Conservation (phyloP, 1,140 invertebrate species). For the Drosophila serrata region DNA sequence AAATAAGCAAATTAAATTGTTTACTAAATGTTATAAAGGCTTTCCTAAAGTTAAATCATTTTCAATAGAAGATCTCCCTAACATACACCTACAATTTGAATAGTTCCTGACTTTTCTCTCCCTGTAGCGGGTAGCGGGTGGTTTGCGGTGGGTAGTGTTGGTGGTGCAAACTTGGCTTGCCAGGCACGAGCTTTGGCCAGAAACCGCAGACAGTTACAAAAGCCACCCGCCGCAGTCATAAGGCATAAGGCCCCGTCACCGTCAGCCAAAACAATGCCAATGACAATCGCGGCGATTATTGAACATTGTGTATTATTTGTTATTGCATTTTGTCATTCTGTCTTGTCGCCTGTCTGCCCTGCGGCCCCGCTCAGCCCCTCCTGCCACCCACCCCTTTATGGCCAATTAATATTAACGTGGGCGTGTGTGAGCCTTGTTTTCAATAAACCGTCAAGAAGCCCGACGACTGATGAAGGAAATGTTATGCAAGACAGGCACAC, state of each 20-base stretch:
- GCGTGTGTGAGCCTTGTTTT: conserved; percentile 62
- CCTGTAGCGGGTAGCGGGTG: neutral
- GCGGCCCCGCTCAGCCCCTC: neutral
- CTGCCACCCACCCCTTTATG: conserved; percentile 7
- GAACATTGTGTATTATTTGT: conserved; percentile 67
- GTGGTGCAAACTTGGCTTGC: conserved; percentile 64
- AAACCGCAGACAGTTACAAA: conserved; percentile 21
- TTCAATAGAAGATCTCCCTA: too few relatives aligned
- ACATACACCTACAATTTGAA: too few relatives aligned
- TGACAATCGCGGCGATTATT: conserved; percentile 75
- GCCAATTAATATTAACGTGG: conserved; percentile 79
- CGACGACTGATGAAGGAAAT: conserved; percentile 71
- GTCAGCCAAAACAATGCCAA: conserved; percentile 69
- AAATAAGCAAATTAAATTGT: neutral
- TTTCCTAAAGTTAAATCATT: neutral
- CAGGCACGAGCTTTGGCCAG: conserved; percentile 60
- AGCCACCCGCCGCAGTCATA: conserved; percentile 42
- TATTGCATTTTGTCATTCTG: conserved; percentile 79
- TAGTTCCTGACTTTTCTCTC: neutral
- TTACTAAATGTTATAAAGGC: too few relatives aligned
- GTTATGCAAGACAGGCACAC: conserved; percentile 76
- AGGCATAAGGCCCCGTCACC: conserved; percentile 22
- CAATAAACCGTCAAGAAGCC: conserved; percentile 28
- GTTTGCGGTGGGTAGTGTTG: conserved; percentile 3
- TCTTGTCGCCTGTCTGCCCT: conserved; percentile 60